Evolutionary conservation across 2,113 vertebrate species (phyloP), one percentile per base, ranked within the genome.

Genomic region (Albula glossodonta): DNA sequence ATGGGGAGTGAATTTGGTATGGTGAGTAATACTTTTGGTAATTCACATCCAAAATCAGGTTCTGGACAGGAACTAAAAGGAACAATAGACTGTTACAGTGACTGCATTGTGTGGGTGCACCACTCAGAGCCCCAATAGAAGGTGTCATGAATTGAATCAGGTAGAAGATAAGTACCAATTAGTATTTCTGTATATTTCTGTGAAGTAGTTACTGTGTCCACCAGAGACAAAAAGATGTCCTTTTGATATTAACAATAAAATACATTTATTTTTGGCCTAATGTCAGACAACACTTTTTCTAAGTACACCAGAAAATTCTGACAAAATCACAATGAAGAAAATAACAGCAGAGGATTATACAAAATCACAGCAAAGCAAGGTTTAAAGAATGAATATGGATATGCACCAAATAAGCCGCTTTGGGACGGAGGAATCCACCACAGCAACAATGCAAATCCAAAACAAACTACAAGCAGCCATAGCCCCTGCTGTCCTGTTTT

Each of bases 361-460:
- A 25, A n/a, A 74, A 74, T 74, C 22, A 22, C 10, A n/a, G 22
- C 70, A 74, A 74, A 74, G 70, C n/a, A 7, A 74, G 70, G 70
- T 74, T 74, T n/a, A 74, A 74, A 74, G 22, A 74, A 25, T 74
- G 70, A 74, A 74, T 74, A 74, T 31, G 70, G 70, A 74, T 31
- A 74, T 74, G 70, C 70, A 74, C 70, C 22, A n/a, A 74, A 74
- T 74, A 74, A 74, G 70, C 70, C n/a, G 70, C 70, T 74, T 74
- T 31, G 70, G 70, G 70, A 74, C 31, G 7, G 70, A 31, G n/a
- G n/a, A 74, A 74, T 66, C 60, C 60, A 66, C 22, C 5, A 66
- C 31, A 74, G 22, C n/a, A 74, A 74, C 70, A 74, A 74, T 74
- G n/a, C 70, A 74, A 74, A 74, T n/a, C 70, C n/a, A 8, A 74